Percentiles rank a stretch among this genome's conserved stretches.
phyloP scores from a whole-genome alignment of 2,888 invertebrate genomes.

The Petrophora chlorosata region DNA sequence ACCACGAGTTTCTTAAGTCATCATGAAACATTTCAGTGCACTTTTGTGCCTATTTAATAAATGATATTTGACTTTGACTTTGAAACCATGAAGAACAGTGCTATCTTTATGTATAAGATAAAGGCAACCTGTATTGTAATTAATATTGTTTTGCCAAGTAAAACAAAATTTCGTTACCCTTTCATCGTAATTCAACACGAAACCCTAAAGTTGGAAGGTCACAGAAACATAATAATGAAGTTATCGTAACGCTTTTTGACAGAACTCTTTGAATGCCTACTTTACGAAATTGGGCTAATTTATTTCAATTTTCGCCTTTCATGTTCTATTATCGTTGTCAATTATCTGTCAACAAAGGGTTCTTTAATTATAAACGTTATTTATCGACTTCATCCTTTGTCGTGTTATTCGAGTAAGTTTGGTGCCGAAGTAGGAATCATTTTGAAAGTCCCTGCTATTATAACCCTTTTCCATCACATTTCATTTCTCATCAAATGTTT shows the following conservation, averaged over 20 bases:
- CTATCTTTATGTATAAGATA: no score
- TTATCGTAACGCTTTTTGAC: conserved; percentile 38
- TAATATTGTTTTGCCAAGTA: no score
- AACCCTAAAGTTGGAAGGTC: conserved; percentile 41
- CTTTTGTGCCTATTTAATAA: no score
- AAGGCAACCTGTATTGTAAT: no score
- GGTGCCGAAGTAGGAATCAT: conserved; percentile 27
- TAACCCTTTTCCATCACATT: no score
- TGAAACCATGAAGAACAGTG: no score
- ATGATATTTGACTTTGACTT: no score
- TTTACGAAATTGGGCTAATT: conserved; percentile 45
- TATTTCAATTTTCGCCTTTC: conserved; percentile 55
- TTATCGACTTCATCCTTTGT: conserved; percentile 44
- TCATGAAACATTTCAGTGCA: no score
- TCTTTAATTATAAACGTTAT: conserved; percentile 47
- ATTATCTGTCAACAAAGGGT: conserved; percentile 51
- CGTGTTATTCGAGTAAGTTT: conserved; percentile 38
- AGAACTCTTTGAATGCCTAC: conserved; percentile 40
- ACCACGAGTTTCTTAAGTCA: no score
- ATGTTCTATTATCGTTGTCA: conserved; percentile 50
- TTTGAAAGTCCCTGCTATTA: conserved; percentile 17
- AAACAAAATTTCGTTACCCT: conserved; percentile 35
- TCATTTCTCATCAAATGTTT: not conserved
- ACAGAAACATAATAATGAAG: conserved; percentile 34
- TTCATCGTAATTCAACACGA: conserved; percentile 45